Conservation (phyloP, 2,797 vertebrate species). For the Chelmon rostratus region DNA sequence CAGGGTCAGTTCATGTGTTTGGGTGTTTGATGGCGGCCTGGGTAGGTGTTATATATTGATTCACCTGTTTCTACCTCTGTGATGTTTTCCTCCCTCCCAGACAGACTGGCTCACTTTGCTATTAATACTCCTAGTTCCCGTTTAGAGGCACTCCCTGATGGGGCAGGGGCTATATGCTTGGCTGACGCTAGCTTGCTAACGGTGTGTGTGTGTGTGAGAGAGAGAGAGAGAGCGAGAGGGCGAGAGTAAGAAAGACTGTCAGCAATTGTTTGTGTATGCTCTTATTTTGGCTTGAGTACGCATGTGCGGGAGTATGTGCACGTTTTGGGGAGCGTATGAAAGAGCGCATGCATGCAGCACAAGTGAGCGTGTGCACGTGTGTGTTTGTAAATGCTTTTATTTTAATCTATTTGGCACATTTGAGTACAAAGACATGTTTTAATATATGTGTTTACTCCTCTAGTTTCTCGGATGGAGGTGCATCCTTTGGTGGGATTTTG, state of each 20-base stretch:
- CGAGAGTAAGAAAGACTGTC: slow-evolving; percentile 31
- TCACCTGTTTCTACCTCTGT: slow-evolving; percentile 73
- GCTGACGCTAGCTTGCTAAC: slow-evolving; percentile 71
- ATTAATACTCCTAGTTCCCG: slow-evolving; percentile 80
- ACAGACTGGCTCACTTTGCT: slow-evolving; percentile 76
- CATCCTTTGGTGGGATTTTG: slow-evolving; percentile 24
- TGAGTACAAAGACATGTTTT: background rate
- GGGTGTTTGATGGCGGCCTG: slow-evolving; percentile 37
- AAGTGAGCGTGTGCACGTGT: slow-evolving; percentile 4
- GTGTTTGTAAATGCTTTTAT: slow-evolving; percentile 6
- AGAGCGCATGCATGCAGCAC: background rate
- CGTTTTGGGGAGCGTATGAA: slow-evolving; percentile 26
- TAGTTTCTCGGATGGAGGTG: background rate
- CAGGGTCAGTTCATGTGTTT: slow-evolving; percentile 34
- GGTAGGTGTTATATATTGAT: slow-evolving; percentile 77
- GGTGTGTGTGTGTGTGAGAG: slow-evolving; percentile 42
- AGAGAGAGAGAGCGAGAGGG: slow-evolving; percentile 6
- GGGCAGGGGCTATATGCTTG: slow-evolving; percentile 77
- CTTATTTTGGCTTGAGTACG: slow-evolving; percentile 26
- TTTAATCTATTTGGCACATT: slow-evolving; percentile 11
- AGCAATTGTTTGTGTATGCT: slow-evolving; percentile 57
- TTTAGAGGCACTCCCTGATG: slow-evolving; percentile 77
- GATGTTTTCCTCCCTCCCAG: slow-evolving; percentile 70
- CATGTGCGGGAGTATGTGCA: slow-evolving; percentile 11
- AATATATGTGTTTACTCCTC: background rate